These are phyloP conservation scores for Stichopus chloronotus DNA, from an alignment of 35 echinoderm and acorn worm species.

Conservation along the genomic window DNA sequence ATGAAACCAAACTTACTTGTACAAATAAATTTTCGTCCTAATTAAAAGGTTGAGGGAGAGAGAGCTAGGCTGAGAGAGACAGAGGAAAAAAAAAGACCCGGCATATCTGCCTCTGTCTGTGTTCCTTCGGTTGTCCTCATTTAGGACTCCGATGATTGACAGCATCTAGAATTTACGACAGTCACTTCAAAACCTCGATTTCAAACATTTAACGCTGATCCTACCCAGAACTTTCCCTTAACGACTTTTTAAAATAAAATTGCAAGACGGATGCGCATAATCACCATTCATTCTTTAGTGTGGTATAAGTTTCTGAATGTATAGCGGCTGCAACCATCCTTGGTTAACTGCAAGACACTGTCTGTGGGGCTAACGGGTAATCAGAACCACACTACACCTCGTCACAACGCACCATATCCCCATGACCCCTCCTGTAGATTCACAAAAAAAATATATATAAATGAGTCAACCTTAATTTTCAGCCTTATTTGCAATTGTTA, in stretches of 20 bases:
- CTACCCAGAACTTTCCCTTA: constrained; percentile 29
- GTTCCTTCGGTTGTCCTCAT: constrained; percentile 11
- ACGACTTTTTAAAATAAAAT: constrained; percentile 33
- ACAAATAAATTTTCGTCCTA: constrained; percentile 39
- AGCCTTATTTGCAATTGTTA: too few relatives aligned
- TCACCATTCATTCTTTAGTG: neutral
- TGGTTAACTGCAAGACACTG: too few relatives aligned
- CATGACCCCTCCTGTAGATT: too few relatives aligned
- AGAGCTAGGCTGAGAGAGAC: neutral
- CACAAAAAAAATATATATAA: too few relatives aligned
- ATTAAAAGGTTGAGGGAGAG: constrained; percentile 8
- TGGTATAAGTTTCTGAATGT: too few relatives aligned
- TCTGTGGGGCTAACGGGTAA: too few relatives aligned
- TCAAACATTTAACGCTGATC: constrained; percentile 49
- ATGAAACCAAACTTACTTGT: constrained; percentile 27
- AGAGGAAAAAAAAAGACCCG: neutral
- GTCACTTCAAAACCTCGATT: constrained; percentile 41
- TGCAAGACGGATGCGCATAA: neutral
- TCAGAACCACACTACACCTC: too few relatives aligned
- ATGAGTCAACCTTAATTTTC: too few relatives aligned
- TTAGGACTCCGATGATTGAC: constrained; percentile 38
- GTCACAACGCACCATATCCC: too few relatives aligned
- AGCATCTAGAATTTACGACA: constrained; percentile 22
- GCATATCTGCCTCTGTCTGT: neutral
- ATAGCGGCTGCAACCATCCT: too few relatives aligned